Base-by-base conservation (phyloP, 1,140 invertebrate species). In the Caenorhabditis tropicalis region DNA sequence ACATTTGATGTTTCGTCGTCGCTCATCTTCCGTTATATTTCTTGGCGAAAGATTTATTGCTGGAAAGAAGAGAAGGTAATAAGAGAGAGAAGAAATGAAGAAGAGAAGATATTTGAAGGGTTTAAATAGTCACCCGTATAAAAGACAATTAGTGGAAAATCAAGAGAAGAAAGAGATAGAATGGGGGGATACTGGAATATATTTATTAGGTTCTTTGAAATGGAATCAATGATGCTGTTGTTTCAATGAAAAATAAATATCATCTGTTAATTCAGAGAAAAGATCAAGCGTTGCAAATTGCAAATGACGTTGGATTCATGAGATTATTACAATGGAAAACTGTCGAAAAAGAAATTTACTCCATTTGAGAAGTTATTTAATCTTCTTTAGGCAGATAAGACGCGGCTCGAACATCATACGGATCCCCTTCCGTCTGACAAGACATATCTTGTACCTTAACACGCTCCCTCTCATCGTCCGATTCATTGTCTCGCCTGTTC, bases 391-490 rank as follows among this genome's bases (percentile, higher is more conserved):
- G n/a, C n/a, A n/a, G 43, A 46, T 36, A 46, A 10, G 33, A 43
- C 0, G 36, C 65, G 2, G 65, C 65, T 43, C n/a, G 24, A 7
- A 43, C n/a, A n/a, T 74, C 65, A 36, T 43, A 43, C 19, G 19
- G n/a, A 7, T 74, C 65, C 24, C 36, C 65, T 29, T 74, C 65
- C 27, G 65, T 74, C 65, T 74, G 65, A n/a, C 65, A 74, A 74
- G 19, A 74, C 33, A 43, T 43, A 43, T 74, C 65, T 7, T 43
- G 33, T 74, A 43, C 36, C 24, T 74, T n/a, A 12, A 15, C 31
- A 36, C 39, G 15, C 19, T 70, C 60, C 36, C 5, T 36, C 31
- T 70, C 33, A 19, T 70, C 60, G 6, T 70, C 65, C 21, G 4
- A 65, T 19, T 74, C 65, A 24, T 46, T 21, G 9, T 16, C n/a